A percentile compares a stretch with the other conserved stretches of the same genome.
Conservation (phyloP, 2,113 vertebrate species). For the Plectropomus leopardus region DNA sequence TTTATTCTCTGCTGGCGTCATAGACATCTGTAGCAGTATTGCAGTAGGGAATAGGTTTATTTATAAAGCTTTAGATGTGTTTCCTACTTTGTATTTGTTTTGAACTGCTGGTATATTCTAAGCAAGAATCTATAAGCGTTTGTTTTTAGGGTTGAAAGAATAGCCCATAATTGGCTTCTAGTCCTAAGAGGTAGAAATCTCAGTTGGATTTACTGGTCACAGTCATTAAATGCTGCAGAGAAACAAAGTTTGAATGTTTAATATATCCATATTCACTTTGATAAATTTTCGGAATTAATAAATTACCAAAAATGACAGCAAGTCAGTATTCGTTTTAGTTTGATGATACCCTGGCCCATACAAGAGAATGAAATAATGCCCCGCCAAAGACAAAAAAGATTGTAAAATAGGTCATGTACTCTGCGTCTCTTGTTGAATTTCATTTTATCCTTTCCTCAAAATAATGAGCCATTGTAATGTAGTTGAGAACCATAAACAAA, state of each 20-base stretch:
- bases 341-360: neutral
- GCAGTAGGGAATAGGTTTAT: neutral
- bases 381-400: constrained; percentile 32
- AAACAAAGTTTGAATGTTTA: neutral
- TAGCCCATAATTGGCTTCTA: neutral
- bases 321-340: neutral
- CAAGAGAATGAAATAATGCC: constrained; percentile 8
- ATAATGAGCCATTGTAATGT: neutral
- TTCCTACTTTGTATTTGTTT: neutral
- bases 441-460: constrained; percentile 1
- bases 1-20: neutral
- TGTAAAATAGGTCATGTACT: constrained; percentile 7
- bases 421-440: constrained; percentile 8
- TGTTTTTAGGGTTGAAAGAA: constrained; percentile 5
- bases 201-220: neutral
- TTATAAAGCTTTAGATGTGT: neutral
- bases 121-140: neutral
- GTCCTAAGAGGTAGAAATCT: neutral
- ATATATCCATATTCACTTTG: constrained; percentile 10
- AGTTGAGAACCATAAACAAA: neutral
- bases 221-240: neutral
- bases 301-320: constrained; percentile 4
- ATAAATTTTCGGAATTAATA: constrained; percentile 1
- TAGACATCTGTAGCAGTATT: neutral
- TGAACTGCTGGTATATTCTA: neutral